Base-by-base conservation (phyloP, 2,888 invertebrate genomes). In the Philereme transversata region DNA sequence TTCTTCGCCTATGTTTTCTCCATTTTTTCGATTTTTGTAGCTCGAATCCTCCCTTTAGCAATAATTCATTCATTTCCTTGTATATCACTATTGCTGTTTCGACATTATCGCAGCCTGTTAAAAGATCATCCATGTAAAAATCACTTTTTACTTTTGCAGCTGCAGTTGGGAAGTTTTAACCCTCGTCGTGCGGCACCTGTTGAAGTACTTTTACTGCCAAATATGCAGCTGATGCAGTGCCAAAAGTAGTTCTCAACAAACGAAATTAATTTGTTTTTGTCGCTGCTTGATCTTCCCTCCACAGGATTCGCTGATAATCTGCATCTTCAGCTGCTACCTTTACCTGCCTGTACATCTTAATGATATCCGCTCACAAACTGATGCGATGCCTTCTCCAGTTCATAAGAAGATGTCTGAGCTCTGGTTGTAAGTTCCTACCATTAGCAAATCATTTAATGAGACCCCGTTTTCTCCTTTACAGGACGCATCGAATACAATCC, bases 151-250 rank as follows among this genome's bases (percentile, higher is more conserved):
- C 33, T 10, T n/a, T 43, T 51, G 33, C 51, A 44, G 35, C 34
- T n/a, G 10, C 44, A 11, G 10, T 7, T n/a, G 51, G 43, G 35
- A 51, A 65, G 0, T 52, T 8, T 4, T 41, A 5, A 0, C 65
- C 60, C 52, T 76, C 73, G 54, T 76, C 73, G 6, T 58, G 22
- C 0, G 74, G 71, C 0, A 75, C n/a, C 55, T 72, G 73, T 3
- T 74, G 68, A 5, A 76, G 52, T 5, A 68, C 60, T 51, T 62
- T 69, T 1, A 76, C 72, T 0, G 73, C 75, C 1, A 45, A 45
- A 4, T 45, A 45, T 45, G 45, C 11, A 45, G 43, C 43, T 5
- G 36, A 36, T 36, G 41, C 75, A 55, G 72, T 71, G 3, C 71
- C 72, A 51, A 72, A 72, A 0, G 70, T 73, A n/a, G 72, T 58